Base-by-base conservation (phyloP, 2,888 invertebrate species). In the Nymphalis c-album region DNA sequence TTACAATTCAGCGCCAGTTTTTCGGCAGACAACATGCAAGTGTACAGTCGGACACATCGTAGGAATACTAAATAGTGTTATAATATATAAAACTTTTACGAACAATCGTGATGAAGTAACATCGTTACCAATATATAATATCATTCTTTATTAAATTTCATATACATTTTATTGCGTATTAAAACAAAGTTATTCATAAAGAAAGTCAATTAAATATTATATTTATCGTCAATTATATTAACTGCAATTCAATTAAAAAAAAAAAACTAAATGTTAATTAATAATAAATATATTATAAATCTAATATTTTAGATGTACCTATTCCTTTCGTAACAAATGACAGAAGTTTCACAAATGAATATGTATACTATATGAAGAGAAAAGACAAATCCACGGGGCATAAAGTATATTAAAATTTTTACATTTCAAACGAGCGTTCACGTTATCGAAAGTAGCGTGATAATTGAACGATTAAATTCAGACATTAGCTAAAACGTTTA, bases 1-100 rank as follows among this genome's bases (percentile, higher is more conserved):
- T 90, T 90, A 91, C 90, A 91, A 90, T 78, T 88, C 87, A 87
- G 83, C 85, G 84, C 83, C 88, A 81, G 78, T 77, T 72, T 75
- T 76, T 76, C 40, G 79, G 58, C 64, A 65, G 70, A 64, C 59
- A 61, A 63, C 60, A 45, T n/a, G 45, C 63, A 67, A 22, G 26
- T 46, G 50, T 48, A 63, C 59, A 62, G 47, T 51, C 48, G 45
- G 62, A 48, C 48, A 53, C 35, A 58, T 60, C 40, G 51, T 31
- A 18, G 35, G 65, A 60, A 60, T 55, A 55, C 31, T 16, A 60
- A 65, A 17, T 46, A 64, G 40, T 18, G 18, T 57, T 13, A 57
- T 40, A n/a, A 57, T 57, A 26, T 57, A 40, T 40, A 35, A 57
- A 48, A 17, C 7, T 48, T n/a, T 17, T n/a, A 48, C 48, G 18